Evolutionary conservation across 35 echinoderm and acorn worm genomes (phyloP).

Genomic region (Eucidaris tribuloides): DNA sequence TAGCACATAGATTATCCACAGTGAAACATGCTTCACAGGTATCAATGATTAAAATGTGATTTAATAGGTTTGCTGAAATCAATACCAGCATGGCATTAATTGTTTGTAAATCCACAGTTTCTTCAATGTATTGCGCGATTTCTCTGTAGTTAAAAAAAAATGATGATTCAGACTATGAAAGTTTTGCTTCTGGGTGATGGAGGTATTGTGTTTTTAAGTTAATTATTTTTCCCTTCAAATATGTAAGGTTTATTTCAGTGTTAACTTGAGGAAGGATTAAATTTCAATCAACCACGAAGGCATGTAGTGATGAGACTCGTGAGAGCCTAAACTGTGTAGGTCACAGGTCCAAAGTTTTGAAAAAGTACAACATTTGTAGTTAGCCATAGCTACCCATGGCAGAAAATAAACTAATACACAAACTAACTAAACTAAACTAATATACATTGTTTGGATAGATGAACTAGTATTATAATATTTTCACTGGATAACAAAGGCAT

Average conservation of each 20-base stretch:
- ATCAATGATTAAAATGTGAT: background rate
- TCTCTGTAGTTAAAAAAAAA: background rate
- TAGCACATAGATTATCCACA: slow-evolving; percentile 91
- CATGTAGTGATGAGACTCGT: no score
- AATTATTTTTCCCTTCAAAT: background rate
- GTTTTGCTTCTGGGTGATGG: background rate
- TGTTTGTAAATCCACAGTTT: background rate
- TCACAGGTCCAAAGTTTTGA: no score
- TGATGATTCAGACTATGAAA: background rate
- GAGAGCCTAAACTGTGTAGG: no score
- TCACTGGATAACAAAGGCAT: background rate
- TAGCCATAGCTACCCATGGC: no score
- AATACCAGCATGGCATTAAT: background rate
- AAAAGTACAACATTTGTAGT: no score
- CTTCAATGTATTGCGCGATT: background rate
- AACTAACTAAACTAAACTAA: no score
- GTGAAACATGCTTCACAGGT: slow-evolving; percentile 96
- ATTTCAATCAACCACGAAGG: no score
- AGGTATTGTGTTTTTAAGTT: background rate
- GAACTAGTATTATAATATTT: background rate
- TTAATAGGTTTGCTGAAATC: background rate
- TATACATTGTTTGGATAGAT: no score
- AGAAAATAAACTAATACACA: no score
- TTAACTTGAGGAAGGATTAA: no score
- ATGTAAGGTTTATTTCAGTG: no score